phyloP scores from a whole-genome alignment of 1,140 invertebrate genomes.

The Cryptotermes secundus region DNA sequence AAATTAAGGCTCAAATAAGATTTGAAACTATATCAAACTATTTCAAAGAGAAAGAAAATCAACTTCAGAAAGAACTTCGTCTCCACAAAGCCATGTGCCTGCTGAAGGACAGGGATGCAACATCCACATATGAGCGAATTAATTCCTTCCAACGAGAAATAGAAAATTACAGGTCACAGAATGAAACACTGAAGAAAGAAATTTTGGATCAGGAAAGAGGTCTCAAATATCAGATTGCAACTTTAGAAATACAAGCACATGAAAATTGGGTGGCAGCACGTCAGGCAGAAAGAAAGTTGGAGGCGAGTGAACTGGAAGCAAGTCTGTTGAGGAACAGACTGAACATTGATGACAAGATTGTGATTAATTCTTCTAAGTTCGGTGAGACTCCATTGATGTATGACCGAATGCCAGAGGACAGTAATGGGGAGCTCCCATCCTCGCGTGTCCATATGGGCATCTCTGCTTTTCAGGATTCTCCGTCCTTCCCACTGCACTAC shows the following conservation, averaged over 20 bases:
- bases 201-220: constrained; percentile 76
- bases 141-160: constrained; percentile 75
- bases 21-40: constrained; percentile 82
- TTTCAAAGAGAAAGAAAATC: constrained; percentile 84
- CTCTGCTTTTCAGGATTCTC: not conserved
- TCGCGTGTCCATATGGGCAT: constrained; percentile 47
- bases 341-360: constrained; percentile 58
- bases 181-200: constrained; percentile 73
- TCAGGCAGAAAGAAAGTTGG: constrained; percentile 70
- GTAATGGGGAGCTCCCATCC: constrained; percentile 44
- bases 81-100: constrained; percentile 80
- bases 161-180: constrained; percentile 76
- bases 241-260: constrained; percentile 73
- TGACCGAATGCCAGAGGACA: constrained; percentile 45
- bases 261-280: constrained; percentile 75
- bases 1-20: constrained; percentile 76
- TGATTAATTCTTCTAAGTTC: constrained; percentile 46
- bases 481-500: constrained; percentile 51
- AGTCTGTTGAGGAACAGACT: constrained; percentile 69
- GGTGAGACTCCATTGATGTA: constrained; percentile 44
- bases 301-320: constrained; percentile 73
- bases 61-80: constrained; percentile 77
- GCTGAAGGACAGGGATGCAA: constrained; percentile 79
- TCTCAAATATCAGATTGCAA: constrained; percentile 70
- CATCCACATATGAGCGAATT: constrained; percentile 74